A percentile compares a stretch with the other conserved stretches of the same genome.
These are phyloP conservation scores for Gila orcuttii DNA, from an alignment of 2,113 vertebrate genomes.

Conservation along the genomic window DNA sequence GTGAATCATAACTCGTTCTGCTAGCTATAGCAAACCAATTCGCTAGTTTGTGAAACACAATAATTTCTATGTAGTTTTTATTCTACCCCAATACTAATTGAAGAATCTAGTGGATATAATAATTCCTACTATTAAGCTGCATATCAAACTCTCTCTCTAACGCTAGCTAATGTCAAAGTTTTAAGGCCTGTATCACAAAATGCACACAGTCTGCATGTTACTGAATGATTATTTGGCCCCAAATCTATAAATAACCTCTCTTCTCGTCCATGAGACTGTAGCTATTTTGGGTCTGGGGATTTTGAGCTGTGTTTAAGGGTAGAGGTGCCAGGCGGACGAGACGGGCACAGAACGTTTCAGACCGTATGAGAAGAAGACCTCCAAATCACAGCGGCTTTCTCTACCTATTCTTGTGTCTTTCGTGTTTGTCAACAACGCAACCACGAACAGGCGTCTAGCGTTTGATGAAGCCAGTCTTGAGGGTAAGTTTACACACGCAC, in stretches of 20 bases:
- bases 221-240: conserved; percentile 43
- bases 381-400: neutral
- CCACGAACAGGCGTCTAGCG: neutral
- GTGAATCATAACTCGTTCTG: neutral
- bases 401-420: no score
- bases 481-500: conserved; percentile 43
- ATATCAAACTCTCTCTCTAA: neutral
- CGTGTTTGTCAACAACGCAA: neutral
- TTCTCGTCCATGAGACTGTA: conserved; percentile 39
- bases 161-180: neutral
- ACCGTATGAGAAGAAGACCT: neutral
- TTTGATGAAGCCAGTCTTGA: conserved; percentile 45
- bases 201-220: neutral
- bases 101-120: neutral
- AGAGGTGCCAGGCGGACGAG: conserved; percentile 34
- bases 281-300: conserved; percentile 60
- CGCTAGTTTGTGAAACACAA: neutral
- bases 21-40: neutral
- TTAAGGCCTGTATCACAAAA: neutral
- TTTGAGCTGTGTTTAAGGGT: conserved; percentile 38
- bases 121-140: neutral
- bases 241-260: conserved; percentile 61
- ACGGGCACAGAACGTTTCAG: conserved; percentile 6
- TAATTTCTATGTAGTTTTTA: neutral
- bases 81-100: neutral